Percentiles rank a stretch among this genome's conserved stretches.
Evolutionary conservation across 2,888 invertebrate genomes (phyloP).

Genomic region (Watsonalla cultraria): DNA sequence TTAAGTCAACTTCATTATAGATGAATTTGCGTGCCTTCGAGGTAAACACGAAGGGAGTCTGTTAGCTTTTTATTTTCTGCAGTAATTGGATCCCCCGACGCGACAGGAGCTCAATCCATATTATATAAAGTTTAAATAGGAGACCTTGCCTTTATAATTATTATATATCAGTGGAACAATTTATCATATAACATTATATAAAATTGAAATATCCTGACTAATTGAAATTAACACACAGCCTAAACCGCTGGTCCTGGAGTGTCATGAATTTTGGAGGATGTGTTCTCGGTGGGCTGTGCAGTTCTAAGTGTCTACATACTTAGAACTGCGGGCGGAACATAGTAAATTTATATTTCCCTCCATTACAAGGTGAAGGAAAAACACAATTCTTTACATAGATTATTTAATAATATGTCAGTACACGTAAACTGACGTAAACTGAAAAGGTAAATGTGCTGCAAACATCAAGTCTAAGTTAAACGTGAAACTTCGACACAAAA

Average conservation of each 20-base stretch:
- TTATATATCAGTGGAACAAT: too few relatives aligned
- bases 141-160: neutral
- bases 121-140: neutral
- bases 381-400: neutral
- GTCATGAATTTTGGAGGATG: too few relatives aligned
- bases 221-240: too few relatives aligned
- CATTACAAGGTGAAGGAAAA: neutral
- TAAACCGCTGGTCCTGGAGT: too few relatives aligned
- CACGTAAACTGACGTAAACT: neutral
- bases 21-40: conserved; percentile 43
- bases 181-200: too few relatives aligned
- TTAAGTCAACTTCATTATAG: conserved; percentile 45
- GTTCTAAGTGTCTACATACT: too few relatives aligned
- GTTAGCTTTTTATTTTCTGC: conserved; percentile 57
- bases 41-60: conserved; percentile 44
- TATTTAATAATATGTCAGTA: neutral
- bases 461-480: neutral
- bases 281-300: too few relatives aligned
- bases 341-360: too few relatives aligned
- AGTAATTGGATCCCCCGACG: conserved; percentile 50
- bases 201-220: too few relatives aligned
- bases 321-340: too few relatives aligned
- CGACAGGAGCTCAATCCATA: conserved; percentile 18
- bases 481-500: neutral
- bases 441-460: neutral